Evolutionary conservation across 2,888 invertebrate species (phyloP).

Genomic region (Callyntrura guangdongensis): DNA sequence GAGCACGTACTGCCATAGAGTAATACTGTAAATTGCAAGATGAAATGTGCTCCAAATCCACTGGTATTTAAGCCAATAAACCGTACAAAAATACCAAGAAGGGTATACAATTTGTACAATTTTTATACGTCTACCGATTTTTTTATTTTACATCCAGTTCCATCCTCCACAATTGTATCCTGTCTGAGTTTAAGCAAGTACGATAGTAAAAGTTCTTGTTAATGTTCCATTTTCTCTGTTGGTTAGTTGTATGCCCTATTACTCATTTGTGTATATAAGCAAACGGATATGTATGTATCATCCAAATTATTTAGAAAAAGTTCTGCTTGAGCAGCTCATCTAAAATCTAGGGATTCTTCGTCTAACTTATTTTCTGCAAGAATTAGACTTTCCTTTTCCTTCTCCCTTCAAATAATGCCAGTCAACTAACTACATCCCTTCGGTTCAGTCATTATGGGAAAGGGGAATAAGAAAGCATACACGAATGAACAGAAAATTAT

Average conservation of each 20-base stretch:
- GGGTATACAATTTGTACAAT: slow-evolving; percentile 7
- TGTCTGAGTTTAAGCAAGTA: not conserved
- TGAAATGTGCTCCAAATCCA: slow-evolving; percentile 31
- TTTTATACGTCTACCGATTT: not conserved
- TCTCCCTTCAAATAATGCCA: slow-evolving; percentile 33
- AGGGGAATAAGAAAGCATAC: slow-evolving; percentile 75
- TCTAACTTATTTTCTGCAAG: slow-evolving; percentile 75
- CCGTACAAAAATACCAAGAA: not conserved
- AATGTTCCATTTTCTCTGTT: not conserved
- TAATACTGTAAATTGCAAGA: slow-evolving; percentile 48
- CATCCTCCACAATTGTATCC: not conserved
- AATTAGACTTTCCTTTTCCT: slow-evolving; percentile 63
- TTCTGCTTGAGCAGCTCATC: slow-evolving; percentile 77
- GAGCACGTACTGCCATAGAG: not conserved
- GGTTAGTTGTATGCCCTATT: not conserved
- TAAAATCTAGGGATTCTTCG: slow-evolving; percentile 62
- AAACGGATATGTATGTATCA: slow-evolving; percentile 17
- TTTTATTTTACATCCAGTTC: not conserved
- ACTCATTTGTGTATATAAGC: not conserved
- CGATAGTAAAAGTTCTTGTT: not conserved
- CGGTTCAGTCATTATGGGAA: slow-evolving; percentile 69
- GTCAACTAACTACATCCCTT: slow-evolving; percentile 39
- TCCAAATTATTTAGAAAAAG: slow-evolving; percentile 73
- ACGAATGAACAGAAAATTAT: slow-evolving; percentile 73
- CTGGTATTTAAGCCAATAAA: slow-evolving; percentile 69